A percentile compares a stretch with the other conserved stretches of the same genome.
These are phyloP conservation scores for Pristionchus arcanus DNA, from an alignment of 2,888 invertebrate genomes.

Conservation along the genomic window DNA sequence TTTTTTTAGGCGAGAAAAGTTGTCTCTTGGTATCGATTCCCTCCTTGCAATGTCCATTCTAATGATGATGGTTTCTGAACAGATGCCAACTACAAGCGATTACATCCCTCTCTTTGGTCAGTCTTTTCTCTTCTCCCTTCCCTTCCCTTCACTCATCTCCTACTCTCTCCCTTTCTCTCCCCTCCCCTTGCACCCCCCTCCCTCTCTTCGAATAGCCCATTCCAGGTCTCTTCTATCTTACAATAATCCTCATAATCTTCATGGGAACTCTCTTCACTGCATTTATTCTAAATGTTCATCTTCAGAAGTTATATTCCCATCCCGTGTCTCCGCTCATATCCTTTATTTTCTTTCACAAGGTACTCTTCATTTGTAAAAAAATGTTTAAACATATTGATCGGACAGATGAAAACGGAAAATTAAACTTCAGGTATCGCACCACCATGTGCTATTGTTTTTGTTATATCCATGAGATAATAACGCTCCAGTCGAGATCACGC, in stretches of 20 bases:
- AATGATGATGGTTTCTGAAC: slow-evolving; percentile 81
- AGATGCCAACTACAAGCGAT: slow-evolving; percentile 81
- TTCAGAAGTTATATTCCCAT: slow-evolving; percentile 76
- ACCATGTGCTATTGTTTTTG: too few relatives aligned
- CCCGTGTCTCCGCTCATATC: slow-evolving; percentile 76
- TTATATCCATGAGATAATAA: too few relatives aligned
- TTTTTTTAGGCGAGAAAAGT: slow-evolving; percentile 70
- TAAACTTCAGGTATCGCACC: too few relatives aligned
- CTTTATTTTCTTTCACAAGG: slow-evolving; percentile 76
- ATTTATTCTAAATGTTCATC: slow-evolving; percentile 77
- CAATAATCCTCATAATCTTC: slow-evolving; percentile 78
- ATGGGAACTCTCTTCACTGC: slow-evolving; percentile 78
- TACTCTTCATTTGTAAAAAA: slow-evolving; percentile 45
- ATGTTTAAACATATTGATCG: too few relatives aligned
- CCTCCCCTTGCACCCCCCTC: too few relatives aligned
- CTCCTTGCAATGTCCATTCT: slow-evolving; percentile 77
- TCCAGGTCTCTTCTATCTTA: slow-evolving; percentile 74
- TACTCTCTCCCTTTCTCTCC: not conserved
- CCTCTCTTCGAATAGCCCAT: not conserved
- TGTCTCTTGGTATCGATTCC: slow-evolving; percentile 76
- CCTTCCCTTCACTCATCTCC: slow-evolving; percentile 3
- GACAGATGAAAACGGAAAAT: too few relatives aligned
- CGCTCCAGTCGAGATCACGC: too few relatives aligned
- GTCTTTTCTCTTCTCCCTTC: not conserved
- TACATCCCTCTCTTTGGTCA: slow-evolving; percentile 76